Percentiles rank a stretch among this genome's conserved stretches.
phyloP scores from a whole-genome alignment of 2,113 vertebrate genomes.

The Daphoenositta chrysoptera region DNA sequence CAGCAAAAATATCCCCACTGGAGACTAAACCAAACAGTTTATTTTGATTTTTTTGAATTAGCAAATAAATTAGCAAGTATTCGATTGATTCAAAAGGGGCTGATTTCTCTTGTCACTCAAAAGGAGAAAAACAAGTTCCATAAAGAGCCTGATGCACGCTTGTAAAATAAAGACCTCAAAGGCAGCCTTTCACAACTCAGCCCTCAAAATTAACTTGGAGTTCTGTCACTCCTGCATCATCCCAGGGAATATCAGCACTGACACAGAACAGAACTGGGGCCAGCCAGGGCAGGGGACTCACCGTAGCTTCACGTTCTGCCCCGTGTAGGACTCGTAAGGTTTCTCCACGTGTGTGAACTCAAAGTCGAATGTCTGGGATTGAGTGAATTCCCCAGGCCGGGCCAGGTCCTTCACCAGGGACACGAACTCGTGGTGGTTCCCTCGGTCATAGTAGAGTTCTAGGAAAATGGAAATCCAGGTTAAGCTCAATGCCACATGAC shows the following conservation, averaged over 20 bases:
- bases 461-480: neutral
- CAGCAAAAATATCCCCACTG: neutral
- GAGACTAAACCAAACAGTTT: neutral
- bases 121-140: neutral
- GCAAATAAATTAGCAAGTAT: neutral
- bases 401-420: slow-evolving; percentile 97
- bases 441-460: slow-evolving; percentile 98
- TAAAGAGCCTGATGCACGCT: neutral
- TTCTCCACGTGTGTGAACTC: slow-evolving; percentile 99
- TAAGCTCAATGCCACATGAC: neutral
- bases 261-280: neutral
- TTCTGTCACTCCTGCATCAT: neutral
- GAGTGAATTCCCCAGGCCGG: slow-evolving; percentile 91
- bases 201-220: neutral
- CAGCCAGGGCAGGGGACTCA: slow-evolving; percentile 57
- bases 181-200: neutral
- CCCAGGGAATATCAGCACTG: neutral
- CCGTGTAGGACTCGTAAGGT: slow-evolving; percentile 96
- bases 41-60: neutral
- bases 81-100: neutral
- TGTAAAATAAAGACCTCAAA: neutral
- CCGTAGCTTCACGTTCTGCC: slow-evolving; percentile 97
- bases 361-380: slow-evolving; percentile 95
- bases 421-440: slow-evolving; percentile 98
- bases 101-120: neutral